Percentiles rank a stretch among this genome's conserved stretches.
These are phyloP conservation scores for Dipodomys ordii DNA, from an alignment of 2,113 vertebrate species.

Conservation along the genomic window DNA sequence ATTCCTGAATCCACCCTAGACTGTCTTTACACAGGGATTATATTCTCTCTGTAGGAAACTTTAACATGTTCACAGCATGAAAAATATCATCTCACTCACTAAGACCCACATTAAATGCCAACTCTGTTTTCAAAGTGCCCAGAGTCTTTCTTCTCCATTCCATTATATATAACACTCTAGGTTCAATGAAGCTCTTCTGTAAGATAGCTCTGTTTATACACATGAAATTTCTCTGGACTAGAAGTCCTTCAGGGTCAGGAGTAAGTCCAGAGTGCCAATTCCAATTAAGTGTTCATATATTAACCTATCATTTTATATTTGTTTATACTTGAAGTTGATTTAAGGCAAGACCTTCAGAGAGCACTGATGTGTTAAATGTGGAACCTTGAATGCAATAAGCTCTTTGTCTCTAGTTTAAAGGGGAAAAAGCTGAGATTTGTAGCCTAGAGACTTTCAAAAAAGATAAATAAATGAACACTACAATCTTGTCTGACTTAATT, in stretches of 20 bases:
- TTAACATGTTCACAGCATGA: neutral
- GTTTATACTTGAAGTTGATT: slow-evolving; percentile 50
- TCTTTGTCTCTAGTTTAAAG: neutral
- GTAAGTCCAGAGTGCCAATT: neutral
- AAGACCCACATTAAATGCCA: neutral
- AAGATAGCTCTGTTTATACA: neutral
- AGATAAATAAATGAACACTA: neutral
- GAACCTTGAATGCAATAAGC: slow-evolving; percentile 16
- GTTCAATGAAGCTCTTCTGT: neutral
- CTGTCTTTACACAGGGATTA: neutral
- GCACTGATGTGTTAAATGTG: slow-evolving; percentile 60
- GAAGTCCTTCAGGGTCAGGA: neutral
- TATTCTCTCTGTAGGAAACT: neutral
- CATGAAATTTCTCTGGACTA: neutral
- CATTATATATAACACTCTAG: neutral
- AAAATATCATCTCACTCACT: neutral
- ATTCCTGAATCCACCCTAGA: neutral
- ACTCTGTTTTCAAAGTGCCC: neutral
- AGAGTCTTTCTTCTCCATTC: neutral
- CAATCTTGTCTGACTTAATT: neutral
- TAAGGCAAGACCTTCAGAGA: slow-evolving; percentile 23
- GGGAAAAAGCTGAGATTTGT: neutral
- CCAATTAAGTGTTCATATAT: slow-evolving; percentile 31
- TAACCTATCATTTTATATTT: slow-evolving; percentile 29
- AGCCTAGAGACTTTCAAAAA: neutral